Percentiles rank a stretch among this genome's conserved stretches.
These are phyloP conservation scores for Zaprionus obscuricornis DNA, from an alignment of 2,888 invertebrate species.

Conservation along the genomic window DNA sequence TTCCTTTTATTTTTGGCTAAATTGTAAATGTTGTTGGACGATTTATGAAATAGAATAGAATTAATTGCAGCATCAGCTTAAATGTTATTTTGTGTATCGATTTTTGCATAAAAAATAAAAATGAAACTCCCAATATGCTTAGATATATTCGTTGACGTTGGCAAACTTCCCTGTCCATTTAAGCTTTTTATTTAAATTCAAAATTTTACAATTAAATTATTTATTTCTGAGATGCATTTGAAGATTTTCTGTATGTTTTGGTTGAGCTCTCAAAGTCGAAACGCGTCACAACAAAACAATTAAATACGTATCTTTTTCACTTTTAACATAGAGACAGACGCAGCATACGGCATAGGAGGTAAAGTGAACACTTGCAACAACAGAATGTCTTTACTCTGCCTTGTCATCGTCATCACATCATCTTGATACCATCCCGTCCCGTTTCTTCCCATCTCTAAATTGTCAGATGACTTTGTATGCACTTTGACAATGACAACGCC, in stretches of 20 bases:
- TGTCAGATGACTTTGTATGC: slow-evolving; percentile 51
- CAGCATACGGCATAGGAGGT: not conserved
- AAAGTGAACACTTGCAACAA: slow-evolving; percentile 11
- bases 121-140: slow-evolving; percentile 6
- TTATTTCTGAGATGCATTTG: slow-evolving; percentile 15
- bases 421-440: not conserved
- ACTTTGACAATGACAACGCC: slow-evolving; percentile 70
- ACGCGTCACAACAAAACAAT: slow-evolving; percentile 44
- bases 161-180: slow-evolving; percentile 17
- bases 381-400: slow-evolving; percentile 66
- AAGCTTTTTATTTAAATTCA: slow-evolving; percentile 14
- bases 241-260: slow-evolving; percentile 29
- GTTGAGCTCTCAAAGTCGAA: slow-evolving; percentile 5
- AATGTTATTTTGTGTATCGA: slow-evolving; percentile 27
- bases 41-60: too few relatives aligned
- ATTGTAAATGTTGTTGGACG: too few relatives aligned
- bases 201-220: slow-evolving; percentile 9
- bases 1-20: too few relatives aligned
- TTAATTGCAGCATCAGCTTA: slow-evolving; percentile 53
- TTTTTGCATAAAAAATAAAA: slow-evolving; percentile 24
- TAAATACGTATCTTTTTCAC: slow-evolving; percentile 58
- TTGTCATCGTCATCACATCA: slow-evolving; percentile 46
- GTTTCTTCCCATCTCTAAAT: slow-evolving; percentile 4
- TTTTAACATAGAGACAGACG: slow-evolving; percentile 46
- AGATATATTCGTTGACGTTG: slow-evolving; percentile 20